Evolutionary conservation across 2,888 invertebrate species (phyloP), one percentile per base, ranked within the genome.

Genomic region (Parochlus steinenii): DNA sequence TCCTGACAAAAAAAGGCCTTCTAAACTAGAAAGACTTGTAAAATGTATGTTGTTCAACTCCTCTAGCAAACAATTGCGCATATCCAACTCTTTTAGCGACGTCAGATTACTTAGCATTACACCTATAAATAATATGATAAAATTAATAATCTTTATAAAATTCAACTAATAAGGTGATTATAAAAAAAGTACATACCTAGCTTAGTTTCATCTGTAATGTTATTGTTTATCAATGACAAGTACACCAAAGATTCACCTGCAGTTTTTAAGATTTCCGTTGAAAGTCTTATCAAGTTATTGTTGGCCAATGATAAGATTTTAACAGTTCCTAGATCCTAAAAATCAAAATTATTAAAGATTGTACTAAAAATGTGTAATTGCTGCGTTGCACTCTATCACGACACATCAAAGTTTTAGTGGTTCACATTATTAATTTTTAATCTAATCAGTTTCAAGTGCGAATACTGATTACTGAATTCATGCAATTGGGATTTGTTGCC

Each of bases 1-100:
- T 32, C 65, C 58, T 2, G 67, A 61, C 3, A 73, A 47, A 38
- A 66, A 68, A 0, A 74, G 48, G 1, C 60, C 55, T 22, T 55
- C 50, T 2, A 74, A 43, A 2, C 51, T 54, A 0, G 52, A 50
- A 50, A 72, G 54, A 29, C 61, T 60, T 8, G 29, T 39, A 40
- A 73, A 73, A 0, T 56, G 48, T 3, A 55, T 44, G n/a, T 49
- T 46, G 3, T 53, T 52, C 0, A 72, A 38, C 1, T 51, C 51
- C 39, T 60, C 53, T 16, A 73, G 70, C 15, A 56, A 53, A 40
- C 72, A 73, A 1, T 62, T 51, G 39, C 70, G 56, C 0, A 73
- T 51, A 41, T 73, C 71, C 11, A 73, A 45, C 40, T 71, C 66
- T 27, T 49, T 46, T 0, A 73, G 52, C 0, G 46, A 45, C 0